A percentile compares a stretch with the other conserved stretches of the same genome.
Conservation (phyloP, 2,888 invertebrate genomes). For the Lysandra coridon region DNA sequence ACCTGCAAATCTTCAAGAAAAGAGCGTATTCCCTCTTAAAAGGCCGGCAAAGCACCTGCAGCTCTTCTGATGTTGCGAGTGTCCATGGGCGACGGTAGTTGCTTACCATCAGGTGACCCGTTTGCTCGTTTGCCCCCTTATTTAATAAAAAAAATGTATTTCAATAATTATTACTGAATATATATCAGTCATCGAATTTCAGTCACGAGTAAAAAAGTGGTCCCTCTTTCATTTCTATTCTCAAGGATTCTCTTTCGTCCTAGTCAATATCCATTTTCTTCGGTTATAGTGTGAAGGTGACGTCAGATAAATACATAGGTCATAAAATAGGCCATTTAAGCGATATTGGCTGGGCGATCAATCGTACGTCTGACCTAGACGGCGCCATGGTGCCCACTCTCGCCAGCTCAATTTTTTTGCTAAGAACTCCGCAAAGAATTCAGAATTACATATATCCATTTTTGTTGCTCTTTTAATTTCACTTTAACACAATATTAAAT, state of each 20-base stretch:
- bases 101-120: too few species aligned
- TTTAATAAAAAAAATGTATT: too few species aligned
- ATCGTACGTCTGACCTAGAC: slow-evolving; percentile 70
- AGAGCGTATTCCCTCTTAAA: too few species aligned
- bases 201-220: too few species aligned
- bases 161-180: too few species aligned
- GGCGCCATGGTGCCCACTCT: slow-evolving; percentile 68
- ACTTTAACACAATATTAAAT: neutral
- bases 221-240: too few species aligned
- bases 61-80: too few species aligned
- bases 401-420: slow-evolving; percentile 46
- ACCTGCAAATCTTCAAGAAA: too few species aligned
- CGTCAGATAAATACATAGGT: slow-evolving; percentile 38
- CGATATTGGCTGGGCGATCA: slow-evolving; percentile 56
- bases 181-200: too few species aligned
- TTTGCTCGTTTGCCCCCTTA: too few species aligned
- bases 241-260: neutral
- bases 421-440: neutral
- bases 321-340: slow-evolving; percentile 50
- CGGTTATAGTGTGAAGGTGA: slow-evolving; percentile 11
- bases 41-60: too few species aligned
- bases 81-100: too few species aligned
- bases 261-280: neutral
- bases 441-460: neutral
- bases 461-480: neutral